Evolutionary conservation across 1,140 invertebrate species (phyloP).

Genomic region (Drosophila arawakana): DNA sequence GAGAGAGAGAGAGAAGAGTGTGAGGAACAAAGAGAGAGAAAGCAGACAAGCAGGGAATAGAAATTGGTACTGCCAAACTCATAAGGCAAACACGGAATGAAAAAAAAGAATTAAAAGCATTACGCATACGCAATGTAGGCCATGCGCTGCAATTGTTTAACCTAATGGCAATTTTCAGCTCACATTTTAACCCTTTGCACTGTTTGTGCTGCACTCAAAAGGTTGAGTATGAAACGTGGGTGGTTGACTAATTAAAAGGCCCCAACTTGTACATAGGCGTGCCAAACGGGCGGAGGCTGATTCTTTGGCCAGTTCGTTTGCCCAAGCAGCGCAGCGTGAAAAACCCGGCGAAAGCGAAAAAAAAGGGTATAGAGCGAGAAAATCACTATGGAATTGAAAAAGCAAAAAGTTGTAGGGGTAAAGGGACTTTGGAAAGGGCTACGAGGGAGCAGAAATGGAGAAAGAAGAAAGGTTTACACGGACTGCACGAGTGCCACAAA

Average conservation of each 20-base stretch:
- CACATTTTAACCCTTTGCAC: conserved; percentile 38
- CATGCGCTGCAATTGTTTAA: conserved; percentile 71
- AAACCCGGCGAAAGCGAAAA: conserved; percentile 3
- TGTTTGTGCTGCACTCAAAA: conserved; percentile 72
- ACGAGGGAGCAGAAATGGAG: too few relatives aligned
- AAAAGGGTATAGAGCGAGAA: conserved; percentile 2
- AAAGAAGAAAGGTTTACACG: not conserved
- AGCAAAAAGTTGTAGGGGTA: not conserved
- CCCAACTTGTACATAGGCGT: not conserved
- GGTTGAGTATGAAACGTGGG: conserved; percentile 14
- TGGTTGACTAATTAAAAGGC: conserved; percentile 74
- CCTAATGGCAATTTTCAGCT: conserved; percentile 69
- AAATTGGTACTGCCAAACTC: conserved; percentile 34
- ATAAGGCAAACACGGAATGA: conserved; percentile 51
- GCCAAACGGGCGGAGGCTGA: not conserved
- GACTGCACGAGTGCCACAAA: conserved; percentile 47
- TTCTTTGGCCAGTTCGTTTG: conserved; percentile 38
- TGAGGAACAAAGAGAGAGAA: not conserved
- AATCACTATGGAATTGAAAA: conserved; percentile 2
- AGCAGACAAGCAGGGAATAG: not conserved
- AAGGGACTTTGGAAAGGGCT: not conserved
- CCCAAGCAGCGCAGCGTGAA: conserved; percentile 37
- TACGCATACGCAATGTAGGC: conserved; percentile 80
- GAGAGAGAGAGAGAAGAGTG: not conserved
- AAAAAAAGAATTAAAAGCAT: conserved; percentile 61